Percentiles rank a stretch among this genome's conserved stretches.
Conservation (phyloP, 1,140 invertebrate species). For the Marisa cornuarietis region DNA sequence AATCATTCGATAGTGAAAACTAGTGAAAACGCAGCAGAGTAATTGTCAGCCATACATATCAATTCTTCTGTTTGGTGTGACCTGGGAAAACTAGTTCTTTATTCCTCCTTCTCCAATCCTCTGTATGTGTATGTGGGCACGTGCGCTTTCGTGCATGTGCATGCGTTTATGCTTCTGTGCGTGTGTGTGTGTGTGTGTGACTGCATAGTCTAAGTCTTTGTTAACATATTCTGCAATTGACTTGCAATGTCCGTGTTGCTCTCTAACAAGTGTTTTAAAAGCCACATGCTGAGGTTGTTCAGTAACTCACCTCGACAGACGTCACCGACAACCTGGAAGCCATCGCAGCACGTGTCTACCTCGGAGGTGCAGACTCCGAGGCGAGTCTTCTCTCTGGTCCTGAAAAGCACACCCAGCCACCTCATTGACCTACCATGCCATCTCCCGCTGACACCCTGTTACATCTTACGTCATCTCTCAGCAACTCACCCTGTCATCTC, state of each 20-base stretch:
- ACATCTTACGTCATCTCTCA: too few species aligned
- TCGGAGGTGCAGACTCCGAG: background rate
- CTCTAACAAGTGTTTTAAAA: background rate
- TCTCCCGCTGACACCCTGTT: too few species aligned
- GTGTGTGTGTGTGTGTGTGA: constrained; percentile 2
- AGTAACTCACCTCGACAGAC: constrained; percentile 8
- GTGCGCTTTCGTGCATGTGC: too few species aligned
- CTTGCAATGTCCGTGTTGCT: too few species aligned
- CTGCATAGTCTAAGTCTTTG: background rate
- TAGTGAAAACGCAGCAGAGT: too few species aligned
- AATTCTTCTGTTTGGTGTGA: too few species aligned
- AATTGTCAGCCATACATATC: too few species aligned
- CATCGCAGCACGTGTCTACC: constrained; percentile 20
- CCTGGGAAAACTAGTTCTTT: too few species aligned
- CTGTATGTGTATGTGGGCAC: constrained; percentile 1
- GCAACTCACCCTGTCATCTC: too few species aligned
- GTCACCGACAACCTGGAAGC: background rate
- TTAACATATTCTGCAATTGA: background rate
- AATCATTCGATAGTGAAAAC: too few species aligned
- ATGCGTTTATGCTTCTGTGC: background rate
- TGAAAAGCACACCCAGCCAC: background rate
- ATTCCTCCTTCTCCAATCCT: too few species aligned
- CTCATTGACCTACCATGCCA: too few species aligned
- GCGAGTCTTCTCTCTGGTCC: constrained; percentile 15
- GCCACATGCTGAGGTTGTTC: background rate